phyloP scores from a whole-genome alignment of 2,888 invertebrate species.

The Bombylius major region DNA sequence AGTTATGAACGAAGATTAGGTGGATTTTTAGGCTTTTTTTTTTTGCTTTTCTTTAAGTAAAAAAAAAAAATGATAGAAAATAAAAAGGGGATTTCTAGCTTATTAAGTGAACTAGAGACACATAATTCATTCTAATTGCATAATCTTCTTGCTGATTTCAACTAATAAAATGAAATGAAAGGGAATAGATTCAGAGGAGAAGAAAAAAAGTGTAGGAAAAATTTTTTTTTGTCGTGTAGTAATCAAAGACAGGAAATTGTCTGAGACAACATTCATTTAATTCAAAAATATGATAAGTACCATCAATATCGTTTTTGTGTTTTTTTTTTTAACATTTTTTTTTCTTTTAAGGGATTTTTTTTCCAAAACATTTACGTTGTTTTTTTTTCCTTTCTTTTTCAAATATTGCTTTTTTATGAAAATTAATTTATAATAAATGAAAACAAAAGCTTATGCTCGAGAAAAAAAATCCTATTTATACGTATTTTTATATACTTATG shows the following conservation, averaged over 20 bases:
- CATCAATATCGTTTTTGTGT: too few relatives aligned
- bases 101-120: slow-evolving; percentile 5
- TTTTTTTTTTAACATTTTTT: too few relatives aligned
- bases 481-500: not conserved
- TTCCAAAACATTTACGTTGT: too few relatives aligned
- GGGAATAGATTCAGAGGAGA: too few relatives aligned
- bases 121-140: slow-evolving; percentile 6
- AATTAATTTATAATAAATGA: too few relatives aligned
- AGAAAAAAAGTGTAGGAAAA: not conserved
- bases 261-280: not conserved
- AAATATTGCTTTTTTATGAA: too few relatives aligned
- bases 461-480: not conserved
- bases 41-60: not conserved
- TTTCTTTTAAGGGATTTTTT: too few relatives aligned
- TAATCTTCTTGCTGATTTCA: not conserved
- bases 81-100: slow-evolving; percentile 5
- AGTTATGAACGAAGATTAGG: slow-evolving; percentile 16
- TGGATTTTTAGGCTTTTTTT: not conserved
- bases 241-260: not conserved
- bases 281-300: too few relatives aligned
- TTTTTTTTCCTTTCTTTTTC: too few relatives aligned
- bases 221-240: not conserved
- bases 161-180: not conserved
- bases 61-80: not conserved
- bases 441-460: too few relatives aligned